A percentile compares a stretch with the other conserved stretches of the same genome.
Evolutionary conservation across 2,888 invertebrate species (phyloP).

Genomic region (Tiliacea citrago): DNA sequence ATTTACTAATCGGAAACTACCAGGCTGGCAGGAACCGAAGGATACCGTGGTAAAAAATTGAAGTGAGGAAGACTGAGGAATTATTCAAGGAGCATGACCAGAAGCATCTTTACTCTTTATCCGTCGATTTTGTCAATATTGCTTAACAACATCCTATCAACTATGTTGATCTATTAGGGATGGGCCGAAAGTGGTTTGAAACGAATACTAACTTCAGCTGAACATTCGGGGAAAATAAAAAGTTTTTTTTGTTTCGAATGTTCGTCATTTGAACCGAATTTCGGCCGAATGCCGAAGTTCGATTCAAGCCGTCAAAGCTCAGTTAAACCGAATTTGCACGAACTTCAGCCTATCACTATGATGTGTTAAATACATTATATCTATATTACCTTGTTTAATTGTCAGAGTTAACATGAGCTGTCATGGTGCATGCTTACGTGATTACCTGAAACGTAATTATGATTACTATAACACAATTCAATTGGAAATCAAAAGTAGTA

Average conservation of each 20-base stretch:
- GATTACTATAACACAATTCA: slow-evolving; percentile 11
- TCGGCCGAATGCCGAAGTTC: too few relatives aligned
- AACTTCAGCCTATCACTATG: too few relatives aligned
- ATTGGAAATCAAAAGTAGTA: slow-evolving; percentile 7
- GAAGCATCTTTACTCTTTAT: too few relatives aligned
- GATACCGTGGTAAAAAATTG: not conserved
- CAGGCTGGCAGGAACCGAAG: not conserved
- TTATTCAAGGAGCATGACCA: not conserved
- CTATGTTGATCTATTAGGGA: not conserved
- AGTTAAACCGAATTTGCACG: too few relatives aligned
- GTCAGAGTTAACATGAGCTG: slow-evolving; percentile 14
- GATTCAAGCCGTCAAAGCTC: too few relatives aligned
- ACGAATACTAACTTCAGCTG: too few relatives aligned
- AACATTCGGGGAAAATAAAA: too few relatives aligned
- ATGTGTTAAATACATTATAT: not conserved
- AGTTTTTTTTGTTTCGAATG: too few relatives aligned
- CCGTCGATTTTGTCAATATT: not conserved
- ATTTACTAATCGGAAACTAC: not conserved
- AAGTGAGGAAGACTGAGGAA: not conserved
- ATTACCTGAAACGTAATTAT: slow-evolving; percentile 48
- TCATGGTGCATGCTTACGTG: slow-evolving; percentile 19
- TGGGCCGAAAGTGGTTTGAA: too few relatives aligned
- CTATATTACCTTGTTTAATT: slow-evolving; percentile 20
- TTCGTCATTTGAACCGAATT: too few relatives aligned
- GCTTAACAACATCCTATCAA: not conserved